Evolutionary conservation across 2,113 vertebrate genomes (phyloP), one percentile per base, ranked within the genome.

Genomic region (Orientallactaga bullata): DNA sequence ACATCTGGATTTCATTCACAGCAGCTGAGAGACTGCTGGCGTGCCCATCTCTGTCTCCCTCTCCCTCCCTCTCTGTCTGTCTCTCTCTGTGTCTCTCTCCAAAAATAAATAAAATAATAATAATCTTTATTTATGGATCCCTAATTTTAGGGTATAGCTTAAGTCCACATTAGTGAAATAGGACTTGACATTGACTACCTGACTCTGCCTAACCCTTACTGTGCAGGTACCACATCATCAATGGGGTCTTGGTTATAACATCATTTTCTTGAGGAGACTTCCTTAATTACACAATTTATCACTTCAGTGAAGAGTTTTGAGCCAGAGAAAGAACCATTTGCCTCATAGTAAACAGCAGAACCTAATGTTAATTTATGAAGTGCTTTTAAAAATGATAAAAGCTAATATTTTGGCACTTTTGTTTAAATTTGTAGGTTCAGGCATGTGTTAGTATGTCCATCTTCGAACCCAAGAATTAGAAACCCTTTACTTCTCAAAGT

Each of bases 81-180:
- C n/a, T n/a, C n/a, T n/a, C n/a, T n/a, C n/a, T n/a, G n/a, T n/a
- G n/a, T n/a, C n/a, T n/a, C n/a, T n/a, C n/a, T n/a, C n/a, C n/a
- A n/a, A n/a, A n/a, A n/a, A n/a, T n/a, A n/a, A n/a, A n/a, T n/a
- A n/a, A n/a, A n/a, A n/a, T n/a, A n/a, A n/a, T n/a, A n/a, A n/a
- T 90, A 81, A 61, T 63, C 24, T 47, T 47, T 47, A 61, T n/a
- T 89, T 30, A 32, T 89, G 30, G 2, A 8, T 78, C 39, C 21
- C 92, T 92, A 81, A 63, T 88, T 91, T 90, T 82, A 26, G 42
- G 42, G 30, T 23, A 74, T 81, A 89, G 32, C 87, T 85, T 87
- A 78, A 89, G 39, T 78, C 10, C 28, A 82, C 8, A 72, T 94
- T 10, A 88, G 18, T 55, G 80, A 42, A 86, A 55, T 2, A 61